A percentile compares a stretch with the other conserved stretches of the same genome.
Evolutionary conservation across 2,797 vertebrate species (phyloP).

Genomic region (Darevskia mixta): DNA sequence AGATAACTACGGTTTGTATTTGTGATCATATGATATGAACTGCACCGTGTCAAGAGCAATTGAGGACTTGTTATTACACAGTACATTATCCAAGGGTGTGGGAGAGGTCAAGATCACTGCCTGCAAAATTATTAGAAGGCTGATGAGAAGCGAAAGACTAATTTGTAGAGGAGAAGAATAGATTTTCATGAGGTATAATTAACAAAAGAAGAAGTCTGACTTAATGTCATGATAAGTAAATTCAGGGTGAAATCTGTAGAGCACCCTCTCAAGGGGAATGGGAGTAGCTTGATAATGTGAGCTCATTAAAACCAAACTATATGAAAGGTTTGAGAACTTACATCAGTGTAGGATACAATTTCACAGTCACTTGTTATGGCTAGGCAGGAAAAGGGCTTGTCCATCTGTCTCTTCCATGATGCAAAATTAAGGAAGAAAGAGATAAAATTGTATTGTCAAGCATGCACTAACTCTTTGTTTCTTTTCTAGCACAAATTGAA

Average conservation of each 20-base stretch:
- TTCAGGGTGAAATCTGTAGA: background rate
- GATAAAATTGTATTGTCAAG: slow-evolving; percentile 37
- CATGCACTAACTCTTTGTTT: slow-evolving; percentile 69
- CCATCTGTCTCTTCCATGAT: slow-evolving; percentile 35
- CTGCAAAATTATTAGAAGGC: slow-evolving; percentile 20
- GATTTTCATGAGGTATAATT: slow-evolving; percentile 26
- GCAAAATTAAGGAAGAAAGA: slow-evolving; percentile 40
- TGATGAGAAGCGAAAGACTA: slow-evolving; percentile 15
- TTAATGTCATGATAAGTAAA: background rate
- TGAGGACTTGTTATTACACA: slow-evolving; percentile 9
- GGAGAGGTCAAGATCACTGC: slow-evolving; percentile 10
- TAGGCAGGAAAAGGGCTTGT: background rate
- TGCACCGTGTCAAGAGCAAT: background rate
- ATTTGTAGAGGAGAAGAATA: slow-evolving; percentile 25
- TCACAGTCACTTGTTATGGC: background rate
- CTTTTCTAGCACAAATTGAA: slow-evolving; percentile 97
- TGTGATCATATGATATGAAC: slow-evolving; percentile 9
- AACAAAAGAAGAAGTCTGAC: background rate
- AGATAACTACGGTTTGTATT: slow-evolving; percentile 17
- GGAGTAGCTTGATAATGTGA: background rate
- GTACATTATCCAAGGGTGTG: slow-evolving; percentile 1
- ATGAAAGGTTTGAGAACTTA: slow-evolving; percentile 24
- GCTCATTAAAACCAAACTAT: slow-evolving; percentile 36
- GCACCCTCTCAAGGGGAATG: slow-evolving; percentile 3
- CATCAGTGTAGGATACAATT: slow-evolving; percentile 1